Percentiles rank a stretch among this genome's conserved stretches.
These are phyloP conservation scores for Euplexia lucipara DNA, from an alignment of 2,888 invertebrate genomes.

Conservation along the genomic window DNA sequence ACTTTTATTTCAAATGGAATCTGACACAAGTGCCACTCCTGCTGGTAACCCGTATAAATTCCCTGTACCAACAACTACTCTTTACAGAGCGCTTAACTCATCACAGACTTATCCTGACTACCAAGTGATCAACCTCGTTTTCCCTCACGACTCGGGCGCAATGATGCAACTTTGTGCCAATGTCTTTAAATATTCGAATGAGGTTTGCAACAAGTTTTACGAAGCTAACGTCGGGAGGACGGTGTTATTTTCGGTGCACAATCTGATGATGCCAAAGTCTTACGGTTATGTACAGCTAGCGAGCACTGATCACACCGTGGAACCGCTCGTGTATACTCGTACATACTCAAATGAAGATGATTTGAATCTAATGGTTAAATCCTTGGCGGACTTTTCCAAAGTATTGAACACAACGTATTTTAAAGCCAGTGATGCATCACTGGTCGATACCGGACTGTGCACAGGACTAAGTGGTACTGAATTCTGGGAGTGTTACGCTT, in stretches of 20 bases:
- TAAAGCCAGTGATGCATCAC: constrained; percentile 49
- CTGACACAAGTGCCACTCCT: neutral
- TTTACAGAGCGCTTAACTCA: constrained; percentile 55
- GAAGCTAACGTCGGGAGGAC: constrained; percentile 39
- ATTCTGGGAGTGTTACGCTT: constrained; percentile 62
- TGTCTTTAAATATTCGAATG: constrained; percentile 61
- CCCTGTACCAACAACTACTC: constrained; percentile 56
- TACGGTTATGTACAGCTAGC: constrained; percentile 53
- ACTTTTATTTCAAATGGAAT: constrained; percentile 23
- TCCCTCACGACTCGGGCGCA: constrained; percentile 54
- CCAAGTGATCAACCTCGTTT: constrained; percentile 60
- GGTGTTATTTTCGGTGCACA: constrained; percentile 34
- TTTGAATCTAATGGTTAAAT: constrained; percentile 57
- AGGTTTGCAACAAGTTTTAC: constrained; percentile 65
- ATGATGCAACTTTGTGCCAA: constrained; percentile 64
- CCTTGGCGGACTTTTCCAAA: constrained; percentile 63
- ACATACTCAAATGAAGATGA: constrained; percentile 55
- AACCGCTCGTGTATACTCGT: constrained; percentile 51
- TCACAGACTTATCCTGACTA: constrained; percentile 64
- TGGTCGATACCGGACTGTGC: constrained; percentile 66
- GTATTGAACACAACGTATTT: constrained; percentile 67
- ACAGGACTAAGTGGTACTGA: constrained; percentile 11
- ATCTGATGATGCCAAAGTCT: constrained; percentile 61
- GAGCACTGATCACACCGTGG: constrained; percentile 37
- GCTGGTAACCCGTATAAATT: constrained; percentile 24